phyloP scores from a whole-genome alignment of 2,888 invertebrate genomes.

The Folsomia candida region DNA sequence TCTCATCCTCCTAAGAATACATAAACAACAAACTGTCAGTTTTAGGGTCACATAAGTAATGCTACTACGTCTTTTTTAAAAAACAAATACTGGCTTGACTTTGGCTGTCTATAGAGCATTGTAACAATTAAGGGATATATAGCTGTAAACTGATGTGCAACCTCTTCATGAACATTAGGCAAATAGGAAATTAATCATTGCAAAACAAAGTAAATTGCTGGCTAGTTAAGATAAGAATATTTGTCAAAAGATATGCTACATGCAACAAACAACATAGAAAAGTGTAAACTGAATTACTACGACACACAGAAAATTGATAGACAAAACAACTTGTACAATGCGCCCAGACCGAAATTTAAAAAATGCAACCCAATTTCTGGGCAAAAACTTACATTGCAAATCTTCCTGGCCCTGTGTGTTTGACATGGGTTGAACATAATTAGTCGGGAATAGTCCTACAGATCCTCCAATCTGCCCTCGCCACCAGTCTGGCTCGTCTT shows the following conservation, averaged over 20 bases:
- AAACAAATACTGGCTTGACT: constrained; percentile 12
- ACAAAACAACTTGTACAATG: neutral
- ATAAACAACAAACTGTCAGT: constrained; percentile 40
- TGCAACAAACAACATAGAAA: neutral
- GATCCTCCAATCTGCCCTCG: constrained; percentile 86
- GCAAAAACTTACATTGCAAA: constrained; percentile 61
- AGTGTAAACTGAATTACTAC: neutral
- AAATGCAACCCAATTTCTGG: no score
- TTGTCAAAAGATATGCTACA: neutral
- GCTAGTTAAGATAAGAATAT: neutral
- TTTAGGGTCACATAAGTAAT: constrained; percentile 12
- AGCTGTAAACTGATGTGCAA: neutral
- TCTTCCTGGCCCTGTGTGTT: constrained; percentile 41
- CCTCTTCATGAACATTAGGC: neutral
- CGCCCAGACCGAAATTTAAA: neutral
- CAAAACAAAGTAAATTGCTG: neutral
- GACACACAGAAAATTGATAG: neutral
- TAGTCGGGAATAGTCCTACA: constrained; percentile 91
- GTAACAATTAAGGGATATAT: neutral
- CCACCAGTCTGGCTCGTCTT: constrained; percentile 98
- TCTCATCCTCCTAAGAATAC: constrained; percentile 45
- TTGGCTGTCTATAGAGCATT: neutral
- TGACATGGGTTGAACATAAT: constrained; percentile 77
- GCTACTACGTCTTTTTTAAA: neutral
- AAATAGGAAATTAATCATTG: neutral